phyloP scores from a whole-genome alignment of 2,797 vertebrate genomes.

The Argya squamiceps region DNA sequence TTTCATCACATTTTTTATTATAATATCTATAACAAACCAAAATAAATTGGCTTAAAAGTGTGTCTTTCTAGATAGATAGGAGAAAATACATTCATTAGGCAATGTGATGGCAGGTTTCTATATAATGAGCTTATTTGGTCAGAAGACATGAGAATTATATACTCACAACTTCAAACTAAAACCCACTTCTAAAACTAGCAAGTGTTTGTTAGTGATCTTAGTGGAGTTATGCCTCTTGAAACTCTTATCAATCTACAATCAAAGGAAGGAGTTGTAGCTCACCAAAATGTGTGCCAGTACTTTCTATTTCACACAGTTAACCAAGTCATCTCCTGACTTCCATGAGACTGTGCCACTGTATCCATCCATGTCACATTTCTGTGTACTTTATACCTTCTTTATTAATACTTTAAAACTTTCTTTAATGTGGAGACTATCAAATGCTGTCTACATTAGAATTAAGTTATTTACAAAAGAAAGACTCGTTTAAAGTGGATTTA shows the following conservation, averaged over 20 bases:
- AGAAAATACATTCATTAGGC: not conserved
- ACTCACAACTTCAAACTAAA: not conserved
- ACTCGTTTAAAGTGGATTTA: accelerated
- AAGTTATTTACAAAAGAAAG: not conserved
- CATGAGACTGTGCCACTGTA: accelerated
- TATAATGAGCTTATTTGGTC: not conserved
- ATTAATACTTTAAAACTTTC: not conserved
- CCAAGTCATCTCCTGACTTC: not conserved
- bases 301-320: not conserved
- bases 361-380: not conserved
- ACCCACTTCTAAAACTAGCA: not conserved
- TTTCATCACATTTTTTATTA: not conserved
- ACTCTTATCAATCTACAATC: not conserved
- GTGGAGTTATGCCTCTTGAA: not conserved
- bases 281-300: not conserved
- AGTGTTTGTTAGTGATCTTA: not conserved
- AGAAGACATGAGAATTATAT: not conserved
- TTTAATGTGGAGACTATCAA: not conserved
- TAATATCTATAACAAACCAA: not conserved
- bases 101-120: not conserved
- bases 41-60: not conserved
- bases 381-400: not conserved
- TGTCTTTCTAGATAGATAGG: not conserved
- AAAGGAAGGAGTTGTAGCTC: not conserved
- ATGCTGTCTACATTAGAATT: not conserved